Evolutionary conservation across 2,113 vertebrate species (phyloP).

Genomic region (Rhynchomys soricoides): DNA sequence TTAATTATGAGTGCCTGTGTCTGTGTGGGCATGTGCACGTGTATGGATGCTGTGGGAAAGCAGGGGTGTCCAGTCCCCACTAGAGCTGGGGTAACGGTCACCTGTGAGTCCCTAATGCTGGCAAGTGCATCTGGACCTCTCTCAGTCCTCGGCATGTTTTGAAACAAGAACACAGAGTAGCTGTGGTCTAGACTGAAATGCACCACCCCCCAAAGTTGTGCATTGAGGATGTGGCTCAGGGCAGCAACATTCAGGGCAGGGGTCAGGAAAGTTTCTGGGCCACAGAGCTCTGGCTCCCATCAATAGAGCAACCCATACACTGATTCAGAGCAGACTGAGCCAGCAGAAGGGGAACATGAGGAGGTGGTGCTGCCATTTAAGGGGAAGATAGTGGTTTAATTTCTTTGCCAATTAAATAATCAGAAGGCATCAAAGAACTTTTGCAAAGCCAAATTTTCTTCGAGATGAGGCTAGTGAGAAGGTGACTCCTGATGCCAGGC

Average conservation of each 20-base stretch:
- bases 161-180: background rate
- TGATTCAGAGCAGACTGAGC: background rate
- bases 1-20: background rate
- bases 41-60: background rate
- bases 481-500: background rate
- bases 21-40: background rate
- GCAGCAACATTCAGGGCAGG: background rate
- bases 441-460: background rate
- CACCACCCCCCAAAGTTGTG: background rate
- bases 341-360: background rate
- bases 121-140: background rate
- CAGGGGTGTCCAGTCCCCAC: background rate
- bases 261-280: background rate
- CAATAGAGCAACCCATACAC: background rate
- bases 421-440: background rate
- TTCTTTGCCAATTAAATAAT: background rate
- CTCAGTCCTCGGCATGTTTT: background rate
- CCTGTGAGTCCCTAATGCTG: background rate
- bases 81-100: background rate
- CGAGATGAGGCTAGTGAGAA: background rate
- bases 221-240: background rate
- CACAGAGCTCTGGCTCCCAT: background rate
- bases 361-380: background rate
- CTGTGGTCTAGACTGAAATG: background rate
- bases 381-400: background rate